Conservation (phyloP, 2,888 invertebrate genomes). For the Eupelmus urozonus region DNA sequence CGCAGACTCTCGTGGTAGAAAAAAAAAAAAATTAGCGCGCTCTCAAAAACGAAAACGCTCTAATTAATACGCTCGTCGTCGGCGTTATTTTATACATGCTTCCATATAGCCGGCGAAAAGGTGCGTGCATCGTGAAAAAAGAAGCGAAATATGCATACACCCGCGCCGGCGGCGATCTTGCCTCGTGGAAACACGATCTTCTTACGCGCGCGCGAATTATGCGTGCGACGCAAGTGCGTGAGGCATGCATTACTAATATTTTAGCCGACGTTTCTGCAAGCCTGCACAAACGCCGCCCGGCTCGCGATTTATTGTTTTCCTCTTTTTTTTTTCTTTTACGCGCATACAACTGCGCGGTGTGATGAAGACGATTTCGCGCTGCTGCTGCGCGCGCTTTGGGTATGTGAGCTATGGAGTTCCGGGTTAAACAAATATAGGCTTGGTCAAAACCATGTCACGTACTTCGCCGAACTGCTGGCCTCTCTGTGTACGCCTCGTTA, state of each 20-base stretch:
- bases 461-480: constrained; percentile 56
- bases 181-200: constrained; percentile 55
- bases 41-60: too few species aligned
- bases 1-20: too few species aligned
- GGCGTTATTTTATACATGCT: constrained; percentile 48
- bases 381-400: constrained; percentile 52
- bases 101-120: not conserved
- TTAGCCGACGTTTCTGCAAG: constrained; percentile 59
- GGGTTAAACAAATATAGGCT: constrained; percentile 63
- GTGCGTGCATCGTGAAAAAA: constrained; percentile 37
- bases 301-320: constrained; percentile 40
- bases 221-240: constrained; percentile 52
- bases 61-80: constrained; percentile 33
- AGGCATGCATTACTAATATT: constrained; percentile 56
- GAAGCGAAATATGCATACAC: constrained; percentile 50
- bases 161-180: constrained; percentile 23
- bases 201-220: constrained; percentile 37
- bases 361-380: constrained; percentile 47
- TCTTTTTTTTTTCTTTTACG: not conserved
- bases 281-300: constrained; percentile 17
- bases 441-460: constrained; percentile 62
- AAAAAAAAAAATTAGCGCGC: too few species aligned
- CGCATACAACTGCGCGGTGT: constrained; percentile 26
- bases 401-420: constrained; percentile 51
- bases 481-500: constrained; percentile 57